Evolutionary conservation across 2,888 invertebrate genomes (phyloP), one percentile per base, ranked within the genome.

Genomic region (Scaptomyza flava): DNA sequence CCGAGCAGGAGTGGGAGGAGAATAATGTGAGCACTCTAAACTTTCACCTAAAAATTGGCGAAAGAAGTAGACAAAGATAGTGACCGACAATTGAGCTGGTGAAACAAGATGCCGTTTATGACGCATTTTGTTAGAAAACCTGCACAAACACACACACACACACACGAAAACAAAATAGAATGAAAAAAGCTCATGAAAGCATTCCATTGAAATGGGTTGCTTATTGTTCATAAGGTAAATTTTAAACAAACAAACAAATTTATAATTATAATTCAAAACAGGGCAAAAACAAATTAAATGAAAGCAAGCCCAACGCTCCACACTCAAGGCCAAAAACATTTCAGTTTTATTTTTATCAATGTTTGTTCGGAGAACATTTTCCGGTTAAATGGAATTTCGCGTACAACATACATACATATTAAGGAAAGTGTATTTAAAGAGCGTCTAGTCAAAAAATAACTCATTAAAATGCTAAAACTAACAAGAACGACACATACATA

Each of bases 391-490:
- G 17, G 17, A 17, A 17, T 17, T 17, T 17, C 17, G 17, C 17
- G 17, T 1, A 17, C 17, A 17, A 17, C 64, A 59, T 12, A 54
- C 48, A 68, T 58, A 33, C 36, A 60, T 50, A 51, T 38, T 36
- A 54, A 67, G 63, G 74, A 73, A 70, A 73, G 66, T 41, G 17
- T 73, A 54, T 65, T 34, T 12, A 38, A 33, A 51, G 9, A 23
- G 36, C 53, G 45, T 51, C 38, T 36, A 27, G 56, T 56, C 47
- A 53, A 60, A 58, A 53, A 60, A 58, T 54, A 36, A 53, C 68
- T 52, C 68, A 72, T 50, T 38, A 64, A 68, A 54, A 54, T 59
- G 68, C 41, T 54, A 62, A 68, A 72, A 68, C 70, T 66, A 59
- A 59, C 66, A 72, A 46, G n/a, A 34, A n/a, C 23, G 34, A n/a